A percentile compares a stretch with the other conserved stretches of the same genome.
phyloP scores from a whole-genome alignment of 2,113 vertebrate species.

The Xyliphius kryptos region DNA sequence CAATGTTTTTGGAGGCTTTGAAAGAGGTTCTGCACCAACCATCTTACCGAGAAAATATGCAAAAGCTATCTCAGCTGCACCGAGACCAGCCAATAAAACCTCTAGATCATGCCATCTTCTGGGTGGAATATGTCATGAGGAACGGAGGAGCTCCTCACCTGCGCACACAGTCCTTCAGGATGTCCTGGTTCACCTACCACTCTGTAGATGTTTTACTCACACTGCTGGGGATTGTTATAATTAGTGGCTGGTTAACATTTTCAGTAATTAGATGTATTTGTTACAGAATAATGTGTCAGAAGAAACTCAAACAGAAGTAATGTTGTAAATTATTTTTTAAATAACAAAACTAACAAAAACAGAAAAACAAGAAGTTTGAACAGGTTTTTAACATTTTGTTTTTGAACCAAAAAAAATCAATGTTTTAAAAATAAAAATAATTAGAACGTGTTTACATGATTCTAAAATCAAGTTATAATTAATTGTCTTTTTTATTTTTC shows the following conservation, averaged over 20 bases:
- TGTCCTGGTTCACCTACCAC: conserved; percentile 85
- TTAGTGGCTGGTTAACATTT: conserved; percentile 37
- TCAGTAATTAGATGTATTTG: conserved; percentile 41
- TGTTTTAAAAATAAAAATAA: too few species aligned
- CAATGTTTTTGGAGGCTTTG: conserved; percentile 50
- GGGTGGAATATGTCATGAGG: conserved; percentile 87
- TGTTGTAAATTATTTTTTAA: background rate
- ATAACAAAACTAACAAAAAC: too few species aligned
- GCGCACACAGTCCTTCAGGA: conserved; percentile 68
- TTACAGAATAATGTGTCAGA: conserved; percentile 32
- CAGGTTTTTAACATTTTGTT: too few species aligned
- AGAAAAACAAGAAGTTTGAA: too few species aligned
- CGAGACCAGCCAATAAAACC: conserved; percentile 82
- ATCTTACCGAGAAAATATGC: conserved; percentile 79
- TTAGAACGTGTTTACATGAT: too few species aligned
- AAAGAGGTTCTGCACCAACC: conserved; percentile 47
- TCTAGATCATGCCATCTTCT: conserved; percentile 78
- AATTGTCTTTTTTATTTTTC: too few species aligned
- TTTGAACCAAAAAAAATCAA: too few species aligned
- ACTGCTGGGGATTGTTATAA: conserved; percentile 36
- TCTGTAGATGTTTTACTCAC: conserved; percentile 72
- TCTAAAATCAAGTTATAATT: too few species aligned
- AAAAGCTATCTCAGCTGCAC: conserved; percentile 76
- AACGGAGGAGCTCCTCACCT: conserved; percentile 81
- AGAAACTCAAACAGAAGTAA: conserved; percentile 53